phyloP scores from a whole-genome alignment of 2,888 invertebrate genomes.

The Trisateles emortualis region DNA sequence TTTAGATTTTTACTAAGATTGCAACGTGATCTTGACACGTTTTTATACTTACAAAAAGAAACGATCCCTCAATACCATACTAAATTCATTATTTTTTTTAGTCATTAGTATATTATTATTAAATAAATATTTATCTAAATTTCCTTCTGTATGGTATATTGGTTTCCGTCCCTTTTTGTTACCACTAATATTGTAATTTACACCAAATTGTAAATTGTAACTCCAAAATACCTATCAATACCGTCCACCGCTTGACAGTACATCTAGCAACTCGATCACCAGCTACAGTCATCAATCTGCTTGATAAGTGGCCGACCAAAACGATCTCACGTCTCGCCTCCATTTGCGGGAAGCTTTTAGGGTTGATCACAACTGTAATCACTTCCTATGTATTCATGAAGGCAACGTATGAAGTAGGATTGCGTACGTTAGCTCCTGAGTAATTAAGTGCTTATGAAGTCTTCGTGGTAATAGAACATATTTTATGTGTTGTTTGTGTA shows the following conservation, averaged over 20 bases:
- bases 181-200: no score
- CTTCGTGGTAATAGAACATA: neutral
- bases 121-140: no score
- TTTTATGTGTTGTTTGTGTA: no score
- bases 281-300: constrained; percentile 39
- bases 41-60: no score
- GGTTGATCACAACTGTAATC: constrained; percentile 41
- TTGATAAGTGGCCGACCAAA: constrained; percentile 45
- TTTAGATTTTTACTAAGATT: no score
- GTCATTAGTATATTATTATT: no score
- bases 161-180: no score
- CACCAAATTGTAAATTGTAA: no score
- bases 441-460: constrained; percentile 13
- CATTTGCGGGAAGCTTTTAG: constrained; percentile 46
- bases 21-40: no score
- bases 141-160: no score
- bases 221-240: neutral
- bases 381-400: constrained; percentile 43
- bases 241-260: constrained; percentile 15
- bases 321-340: constrained; percentile 45
- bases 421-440: constrained; percentile 7
- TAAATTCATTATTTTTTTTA: no score
- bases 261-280: constrained; percentile 32
- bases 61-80: no score
- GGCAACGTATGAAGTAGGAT: constrained; percentile 17